phyloP scores from a whole-genome alignment of 2,888 invertebrate species.

The Leptinotarsa haldemani region DNA sequence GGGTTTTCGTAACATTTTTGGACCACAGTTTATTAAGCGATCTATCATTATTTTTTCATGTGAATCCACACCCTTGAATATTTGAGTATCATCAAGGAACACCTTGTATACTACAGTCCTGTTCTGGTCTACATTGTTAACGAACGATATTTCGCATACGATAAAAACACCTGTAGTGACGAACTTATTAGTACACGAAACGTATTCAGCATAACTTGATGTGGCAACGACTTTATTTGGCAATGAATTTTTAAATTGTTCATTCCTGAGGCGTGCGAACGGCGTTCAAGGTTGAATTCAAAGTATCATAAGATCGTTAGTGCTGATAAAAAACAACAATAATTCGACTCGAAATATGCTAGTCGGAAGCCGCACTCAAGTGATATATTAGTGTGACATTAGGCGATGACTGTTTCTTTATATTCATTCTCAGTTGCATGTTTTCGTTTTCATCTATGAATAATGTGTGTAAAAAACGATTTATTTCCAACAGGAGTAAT shows the following conservation, averaged over 20 bases:
- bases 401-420: not conserved
- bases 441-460: too few relatives aligned
- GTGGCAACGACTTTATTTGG: slow-evolving; percentile 31
- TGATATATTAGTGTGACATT: not conserved
- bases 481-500: too few relatives aligned
- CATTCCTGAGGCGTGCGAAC: slow-evolving; percentile 29
- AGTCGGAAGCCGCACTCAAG: not conserved
- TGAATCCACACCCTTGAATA: too few relatives aligned
- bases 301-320: slow-evolving; percentile 11
- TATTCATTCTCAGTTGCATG: too few relatives aligned
- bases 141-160: not conserved
- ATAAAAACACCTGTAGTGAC: slow-evolving; percentile 22
- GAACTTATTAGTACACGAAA: slow-evolving; percentile 5
- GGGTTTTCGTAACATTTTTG: too few relatives aligned
- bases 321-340: not conserved
- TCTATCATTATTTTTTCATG: too few relatives aligned
- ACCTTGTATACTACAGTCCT: not conserved
- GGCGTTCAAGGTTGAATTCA: slow-evolving; percentile 29
- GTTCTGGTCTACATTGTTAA: not conserved
- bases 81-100: too few relatives aligned
- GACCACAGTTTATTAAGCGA: too few relatives aligned
- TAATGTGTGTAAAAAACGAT: too few relatives aligned
- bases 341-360: not conserved
- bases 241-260: slow-evolving; percentile 29
- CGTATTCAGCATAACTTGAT: slow-evolving; percentile 19